Evolutionary conservation across 2,888 invertebrate genomes (phyloP), one percentile per base, ranked within the genome.

Genomic region (Eupithecia insigniata): DNA sequence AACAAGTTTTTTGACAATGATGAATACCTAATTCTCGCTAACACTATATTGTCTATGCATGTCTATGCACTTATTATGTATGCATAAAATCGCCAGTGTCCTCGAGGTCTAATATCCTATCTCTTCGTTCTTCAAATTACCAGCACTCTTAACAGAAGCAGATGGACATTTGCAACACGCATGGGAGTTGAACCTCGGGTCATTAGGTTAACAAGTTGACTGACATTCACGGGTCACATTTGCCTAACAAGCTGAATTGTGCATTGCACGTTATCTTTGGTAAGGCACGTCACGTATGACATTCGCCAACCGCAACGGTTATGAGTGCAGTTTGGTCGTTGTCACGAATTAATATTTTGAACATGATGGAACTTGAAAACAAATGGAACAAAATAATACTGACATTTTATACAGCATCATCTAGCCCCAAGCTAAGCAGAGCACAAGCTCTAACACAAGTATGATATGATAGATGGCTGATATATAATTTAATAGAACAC

Each of bases 141-240:
- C 22, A 62, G 10, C 22, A 8, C n/a, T 34, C 18, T 2, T n/a
- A n/a, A 7, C n/a, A 32, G n/a, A 32, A 43, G 18, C 18, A 18
- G 43, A 43, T 6, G 5, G 5, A 7, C n/a, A 16, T 10, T 62
- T 34, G 32, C 62, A 62, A 34, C 58, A n/a, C 22, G 12, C 22
- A 14, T 32, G 34, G 3, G 10, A 18, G 10, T 34, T 12, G n/a
- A 30, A n/a, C n/a, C 22, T 34, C 1, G 68, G 70, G 70, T 66
- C 68, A 68, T 36, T 26, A 65, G 74, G 71, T 71, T 74, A 74
- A 74, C 66, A 64, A 69, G 66, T 62, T 43, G 66, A 71, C 65
- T 71, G 73, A 67, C 71, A 71, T 69, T 69, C n/a, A n/a, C n/a
- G 69, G 71, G 66, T 67, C 68, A 71, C 39, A 58, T 61, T 62